These are phyloP conservation scores for Platycnemis pennipes DNA, from an alignment of 2,888 invertebrate genomes.

Conservation along the genomic window DNA sequence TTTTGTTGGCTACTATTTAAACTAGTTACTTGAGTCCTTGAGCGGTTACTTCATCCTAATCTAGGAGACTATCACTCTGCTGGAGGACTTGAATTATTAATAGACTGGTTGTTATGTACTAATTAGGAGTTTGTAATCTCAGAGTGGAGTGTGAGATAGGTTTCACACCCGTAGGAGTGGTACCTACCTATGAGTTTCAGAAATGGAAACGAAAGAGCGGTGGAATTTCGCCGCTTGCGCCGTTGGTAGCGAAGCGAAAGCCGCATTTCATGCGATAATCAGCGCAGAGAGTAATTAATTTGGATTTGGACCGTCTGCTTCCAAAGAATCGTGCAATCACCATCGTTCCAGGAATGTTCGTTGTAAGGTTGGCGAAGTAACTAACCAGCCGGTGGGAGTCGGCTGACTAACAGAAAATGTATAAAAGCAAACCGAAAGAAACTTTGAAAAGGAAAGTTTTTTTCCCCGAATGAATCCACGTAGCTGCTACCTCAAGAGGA, in stretches of 20 bases:
- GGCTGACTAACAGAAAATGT: neutral
- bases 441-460: neutral
- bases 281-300: neutral
- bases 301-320: neutral
- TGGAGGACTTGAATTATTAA: neutral
- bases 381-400: neutral
- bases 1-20: too few relatives aligned
- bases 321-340: neutral
- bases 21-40: too few relatives aligned
- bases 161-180: too few relatives aligned
- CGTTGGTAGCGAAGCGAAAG: neutral
- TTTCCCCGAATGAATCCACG: neutral
- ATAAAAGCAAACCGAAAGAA: neutral
- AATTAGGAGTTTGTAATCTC: conserved; percentile 9
- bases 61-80: neutral
- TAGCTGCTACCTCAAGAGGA: too few relatives aligned
- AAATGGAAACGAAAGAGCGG: neutral
- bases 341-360: neutral
- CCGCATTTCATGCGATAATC: neutral
- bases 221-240: neutral
- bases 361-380: neutral
- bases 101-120: neutral
- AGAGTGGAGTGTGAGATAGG: neutral
- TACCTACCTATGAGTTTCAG: neutral
- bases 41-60: too few relatives aligned